Base-by-base conservation (phyloP, 2,888 invertebrate species). In the Erannis defoliaria region DNA sequence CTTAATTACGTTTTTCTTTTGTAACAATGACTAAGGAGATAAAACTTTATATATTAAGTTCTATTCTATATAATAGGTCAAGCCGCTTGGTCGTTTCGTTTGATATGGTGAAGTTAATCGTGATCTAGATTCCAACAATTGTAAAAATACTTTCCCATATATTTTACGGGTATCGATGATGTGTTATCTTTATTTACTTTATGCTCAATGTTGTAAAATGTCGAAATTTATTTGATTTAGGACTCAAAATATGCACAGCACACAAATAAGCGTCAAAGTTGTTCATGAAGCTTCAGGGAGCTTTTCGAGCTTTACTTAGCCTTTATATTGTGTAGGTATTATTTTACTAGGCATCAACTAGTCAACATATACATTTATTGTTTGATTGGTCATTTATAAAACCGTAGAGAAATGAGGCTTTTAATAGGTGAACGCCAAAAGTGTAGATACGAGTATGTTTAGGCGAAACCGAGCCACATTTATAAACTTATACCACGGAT, bases 1-100 rank as follows among this genome's bases (percentile, higher is more conserved):
- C 65, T 66, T 72, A 72, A 76, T 76, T 70, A 64, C 42, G 29
- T 60, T 57, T 61, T 66, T 64, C 60, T 55, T 55, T 70, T 64
- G 63, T 43, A 51, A 50, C 48, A 43, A 51, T 61, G 59, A 66
- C 67, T 62, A 62, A 62, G 43, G 54, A 53, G 57, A 63, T 16
- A 50, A 54, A 61, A 45, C 9, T 5, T n/a, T n/a, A n/a, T 45
- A 38, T 46, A 21, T 42, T 21, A 48, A 33, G 33, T 14, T 21
- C 12, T 40, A 48, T 48, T 38, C 35, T 46, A 10, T 46, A 10
- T 21, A 46, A 31, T 29, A 18, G 54, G 26, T 18, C 26, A n/a
- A 26, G 26, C 35, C 18, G 26, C 26, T n/a, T 6, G 5, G 33
- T 21, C 33, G 8, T 54, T 40, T 10, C 18, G 9, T 51, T 18